These are phyloP conservation scores for Bicyclus anynana DNA, from an alignment of 1,140 invertebrate species.

Conservation along the genomic window DNA sequence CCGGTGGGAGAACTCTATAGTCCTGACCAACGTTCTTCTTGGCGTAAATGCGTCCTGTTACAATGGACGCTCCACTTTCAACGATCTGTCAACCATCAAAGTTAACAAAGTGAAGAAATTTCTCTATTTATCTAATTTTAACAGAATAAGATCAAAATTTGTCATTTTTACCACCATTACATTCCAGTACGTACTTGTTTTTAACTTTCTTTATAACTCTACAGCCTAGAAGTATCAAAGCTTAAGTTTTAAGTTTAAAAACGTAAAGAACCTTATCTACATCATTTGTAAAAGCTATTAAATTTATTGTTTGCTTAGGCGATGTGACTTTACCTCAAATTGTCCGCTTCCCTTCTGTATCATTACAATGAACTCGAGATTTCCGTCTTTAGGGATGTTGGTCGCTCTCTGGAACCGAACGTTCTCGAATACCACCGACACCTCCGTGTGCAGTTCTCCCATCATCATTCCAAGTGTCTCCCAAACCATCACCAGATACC, in stretches of 20 bases:
- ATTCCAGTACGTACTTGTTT: too few species aligned
- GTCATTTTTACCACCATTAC: too few species aligned
- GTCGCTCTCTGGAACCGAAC: slow-evolving; percentile 90
- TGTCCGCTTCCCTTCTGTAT: slow-evolving; percentile 89
- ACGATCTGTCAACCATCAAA: too few species aligned
- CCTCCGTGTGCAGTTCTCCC: slow-evolving; percentile 83
- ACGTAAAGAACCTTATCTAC: too few species aligned
- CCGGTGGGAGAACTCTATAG: slow-evolving; percentile 63
- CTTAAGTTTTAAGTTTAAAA: too few species aligned
- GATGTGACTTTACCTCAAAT: slow-evolving; percentile 87
- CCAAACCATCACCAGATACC: slow-evolving; percentile 92
- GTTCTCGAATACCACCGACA: slow-evolving; percentile 92
- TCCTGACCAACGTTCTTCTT: slow-evolving; percentile 70
- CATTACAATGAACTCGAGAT: slow-evolving; percentile 87
- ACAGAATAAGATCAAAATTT: too few species aligned
- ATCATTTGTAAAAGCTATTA: too few species aligned
- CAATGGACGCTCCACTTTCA: slow-evolving; percentile 87
- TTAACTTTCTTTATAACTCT: too few species aligned
- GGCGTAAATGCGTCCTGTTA: slow-evolving; percentile 83
- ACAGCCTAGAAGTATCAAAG: too few species aligned
- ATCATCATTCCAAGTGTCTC: slow-evolving; percentile 89
- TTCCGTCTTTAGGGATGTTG: slow-evolving; percentile 83
- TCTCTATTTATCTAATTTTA: too few species aligned
- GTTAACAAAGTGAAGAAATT: too few species aligned
- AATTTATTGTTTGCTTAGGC: too few species aligned